These are phyloP conservation scores for Schlechtendalia chinensis DNA, from an alignment of 1,140 invertebrate genomes.

Conservation along the genomic window DNA sequence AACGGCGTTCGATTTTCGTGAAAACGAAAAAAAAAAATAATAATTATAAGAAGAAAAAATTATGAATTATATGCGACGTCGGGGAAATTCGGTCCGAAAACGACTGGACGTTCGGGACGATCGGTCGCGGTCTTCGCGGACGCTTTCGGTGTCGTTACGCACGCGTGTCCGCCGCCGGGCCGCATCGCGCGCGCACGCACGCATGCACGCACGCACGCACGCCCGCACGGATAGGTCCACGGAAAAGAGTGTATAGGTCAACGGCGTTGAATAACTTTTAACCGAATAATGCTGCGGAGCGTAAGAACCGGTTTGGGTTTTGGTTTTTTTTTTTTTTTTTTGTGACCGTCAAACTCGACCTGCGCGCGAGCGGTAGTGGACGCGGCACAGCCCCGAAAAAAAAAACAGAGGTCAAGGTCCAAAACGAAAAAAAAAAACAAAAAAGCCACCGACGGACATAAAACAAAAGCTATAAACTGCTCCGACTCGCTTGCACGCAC, in stretches of 20 bases:
- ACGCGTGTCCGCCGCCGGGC: neutral
- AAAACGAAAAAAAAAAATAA: neutral
- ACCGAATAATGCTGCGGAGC: constrained; percentile 1
- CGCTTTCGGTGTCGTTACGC: neutral
- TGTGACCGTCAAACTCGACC: constrained; percentile 15
- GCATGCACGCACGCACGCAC: too few relatives aligned
- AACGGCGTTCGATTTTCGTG: too few relatives aligned
- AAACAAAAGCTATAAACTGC: constrained; percentile 48
- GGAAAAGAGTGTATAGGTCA: constrained; percentile 42
- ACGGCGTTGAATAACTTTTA: constrained; percentile 46
- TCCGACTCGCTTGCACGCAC: neutral
- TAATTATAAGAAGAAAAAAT: too few relatives aligned
- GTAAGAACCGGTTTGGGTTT: constrained; percentile 34
- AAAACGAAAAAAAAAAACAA: constrained; percentile 34
- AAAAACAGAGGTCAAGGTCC: constrained; percentile 48
- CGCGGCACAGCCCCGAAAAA: constrained; percentile 42
- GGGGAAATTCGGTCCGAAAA: too few relatives aligned
- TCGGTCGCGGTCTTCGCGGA: too few relatives aligned
- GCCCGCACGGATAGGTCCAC: neutral
- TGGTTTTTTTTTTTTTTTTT: neutral
- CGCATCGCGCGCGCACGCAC: too few relatives aligned
- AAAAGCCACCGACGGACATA: constrained; percentile 30
- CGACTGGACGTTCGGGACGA: too few relatives aligned
- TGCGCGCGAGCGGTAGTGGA: constrained; percentile 22
- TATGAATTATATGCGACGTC: too few relatives aligned